Evolutionary conservation across 2,888 invertebrate species (phyloP).

Genomic region (Stenoptilia bipunctidactyla): DNA sequence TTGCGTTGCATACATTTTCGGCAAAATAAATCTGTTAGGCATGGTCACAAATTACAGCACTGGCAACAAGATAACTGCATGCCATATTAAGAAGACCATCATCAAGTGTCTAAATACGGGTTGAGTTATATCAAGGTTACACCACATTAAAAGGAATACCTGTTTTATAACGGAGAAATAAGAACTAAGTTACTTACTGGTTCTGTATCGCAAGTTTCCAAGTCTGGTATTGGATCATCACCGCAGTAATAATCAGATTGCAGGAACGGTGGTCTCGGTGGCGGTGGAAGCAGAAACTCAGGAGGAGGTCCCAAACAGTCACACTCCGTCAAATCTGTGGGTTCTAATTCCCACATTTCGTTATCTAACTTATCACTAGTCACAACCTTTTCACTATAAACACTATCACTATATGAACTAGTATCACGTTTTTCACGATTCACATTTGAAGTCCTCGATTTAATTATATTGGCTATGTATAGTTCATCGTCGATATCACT

Average conservation of each 20-base stretch:
- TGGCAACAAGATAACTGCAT: no score
- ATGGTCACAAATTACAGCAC: no score
- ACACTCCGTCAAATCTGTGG: constrained; percentile 79
- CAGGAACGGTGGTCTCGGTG: constrained; percentile 80
- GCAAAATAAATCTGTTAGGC: no score
- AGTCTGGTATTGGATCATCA: constrained; percentile 77
- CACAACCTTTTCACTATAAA: constrained; percentile 64
- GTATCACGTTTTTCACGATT: constrained; percentile 63
- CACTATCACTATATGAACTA: constrained; percentile 53
- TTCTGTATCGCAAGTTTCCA: constrained; percentile 82
- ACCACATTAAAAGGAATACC: no score
- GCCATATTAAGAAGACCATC: no score
- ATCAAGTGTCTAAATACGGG: no score
- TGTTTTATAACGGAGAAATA: not conserved
- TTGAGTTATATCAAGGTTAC: no score
- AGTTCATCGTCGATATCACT: constrained; percentile 62
- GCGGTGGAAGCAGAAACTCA: constrained; percentile 80
- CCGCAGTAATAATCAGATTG: constrained; percentile 78
- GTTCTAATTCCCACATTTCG: constrained; percentile 80
- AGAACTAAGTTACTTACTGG: constrained; percentile 75
- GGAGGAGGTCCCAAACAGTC: constrained; percentile 83
- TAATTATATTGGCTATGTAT: constrained; percentile 60
- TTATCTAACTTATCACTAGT: constrained; percentile 70
- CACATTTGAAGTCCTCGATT: constrained; percentile 58
- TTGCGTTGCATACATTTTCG: no score